A percentile compares a stretch with the other conserved stretches of the same genome.
Evolutionary conservation across 2,888 invertebrate species (phyloP).

Genomic region (Tigriopus californicus): DNA sequence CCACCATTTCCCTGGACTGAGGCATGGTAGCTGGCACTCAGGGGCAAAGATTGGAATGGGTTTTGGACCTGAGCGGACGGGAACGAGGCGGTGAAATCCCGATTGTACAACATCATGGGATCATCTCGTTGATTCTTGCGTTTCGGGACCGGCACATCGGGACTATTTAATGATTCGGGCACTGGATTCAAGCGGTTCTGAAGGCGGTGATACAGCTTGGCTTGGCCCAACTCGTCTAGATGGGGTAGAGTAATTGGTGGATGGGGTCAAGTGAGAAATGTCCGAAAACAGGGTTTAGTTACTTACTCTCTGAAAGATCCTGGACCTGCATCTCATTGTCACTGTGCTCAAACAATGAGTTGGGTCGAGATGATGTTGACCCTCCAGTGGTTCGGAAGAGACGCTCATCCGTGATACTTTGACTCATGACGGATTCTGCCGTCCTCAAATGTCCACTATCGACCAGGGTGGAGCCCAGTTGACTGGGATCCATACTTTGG

Average conservation of each 20-base stretch:
- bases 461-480: background rate
- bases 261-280: too few relatives aligned
- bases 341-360: background rate
- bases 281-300: too few relatives aligned
- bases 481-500: conserved; percentile 20
- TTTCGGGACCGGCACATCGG: conserved; percentile 7
- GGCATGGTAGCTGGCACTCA: too few relatives aligned
- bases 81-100: too few relatives aligned
- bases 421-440: too few relatives aligned
- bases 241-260: background rate
- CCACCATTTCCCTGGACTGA: too few relatives aligned
- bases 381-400: background rate
- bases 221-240: background rate
- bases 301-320: background rate
- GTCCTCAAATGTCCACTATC: too few relatives aligned
- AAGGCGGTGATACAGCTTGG: background rate
- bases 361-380: background rate
- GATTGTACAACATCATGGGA: background rate
- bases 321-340: background rate
- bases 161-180: conserved; percentile 13
- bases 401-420: too few relatives aligned
- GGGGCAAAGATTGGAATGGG: too few relatives aligned
- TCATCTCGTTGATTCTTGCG: background rate
- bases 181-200: conserved; percentile 3
- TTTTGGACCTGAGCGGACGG: too few relatives aligned